Evolutionary conservation across 1,140 invertebrate genomes (phyloP).

Genomic region (Anastatus disparis): DNA sequence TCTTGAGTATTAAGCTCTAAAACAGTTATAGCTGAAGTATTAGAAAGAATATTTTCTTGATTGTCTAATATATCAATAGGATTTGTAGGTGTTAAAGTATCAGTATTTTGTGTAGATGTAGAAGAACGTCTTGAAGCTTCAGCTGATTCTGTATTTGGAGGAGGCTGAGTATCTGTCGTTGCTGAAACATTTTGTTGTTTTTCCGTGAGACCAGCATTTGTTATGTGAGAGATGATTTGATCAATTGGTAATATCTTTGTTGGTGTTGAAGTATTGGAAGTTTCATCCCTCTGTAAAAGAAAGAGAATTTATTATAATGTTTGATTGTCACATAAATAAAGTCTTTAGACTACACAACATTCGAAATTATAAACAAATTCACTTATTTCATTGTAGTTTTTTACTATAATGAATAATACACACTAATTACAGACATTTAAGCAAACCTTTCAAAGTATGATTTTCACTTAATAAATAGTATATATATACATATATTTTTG

Average conservation of each 20-base stretch:
- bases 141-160: constrained; percentile 49
- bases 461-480: not conserved
- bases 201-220: constrained; percentile 48
- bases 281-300: constrained; percentile 66
- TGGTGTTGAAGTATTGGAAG: constrained; percentile 61
- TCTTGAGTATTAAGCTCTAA: constrained; percentile 37
- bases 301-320: too few species aligned
- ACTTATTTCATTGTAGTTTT: constrained; percentile 7
- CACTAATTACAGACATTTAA: constrained; percentile 18
- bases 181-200: constrained; percentile 37
- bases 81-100: constrained; percentile 61
- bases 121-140: constrained; percentile 62
- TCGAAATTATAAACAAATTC: constrained; percentile 7
- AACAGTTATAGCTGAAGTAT: constrained; percentile 41
- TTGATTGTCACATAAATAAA: too few species aligned
- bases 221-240: constrained; percentile 63
- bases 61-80: constrained; percentile 54
- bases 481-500: too few species aligned
- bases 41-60: constrained; percentile 50
- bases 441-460: not conserved
- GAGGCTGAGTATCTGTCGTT: constrained; percentile 1
- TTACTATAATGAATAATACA: not conserved
- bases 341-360: not conserved
- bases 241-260: constrained; percentile 64
- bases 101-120: constrained; percentile 64